Percentiles rank a stretch among this genome's conserved stretches.
Conservation (phyloP, 2,888 invertebrate species). For the Resseliella maxima region DNA sequence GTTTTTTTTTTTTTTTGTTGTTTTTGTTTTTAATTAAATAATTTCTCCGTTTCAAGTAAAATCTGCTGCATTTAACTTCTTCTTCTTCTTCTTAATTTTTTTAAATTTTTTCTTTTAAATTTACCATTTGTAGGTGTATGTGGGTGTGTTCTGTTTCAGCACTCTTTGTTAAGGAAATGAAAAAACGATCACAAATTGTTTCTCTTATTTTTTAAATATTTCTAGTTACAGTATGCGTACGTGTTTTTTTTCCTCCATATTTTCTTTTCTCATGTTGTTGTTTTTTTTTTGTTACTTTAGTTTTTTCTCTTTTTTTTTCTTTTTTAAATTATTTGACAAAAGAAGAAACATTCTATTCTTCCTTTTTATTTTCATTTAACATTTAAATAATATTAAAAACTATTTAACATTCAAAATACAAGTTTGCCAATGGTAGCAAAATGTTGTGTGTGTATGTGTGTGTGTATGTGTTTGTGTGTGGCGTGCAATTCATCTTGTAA, state of each 20-base stretch:
- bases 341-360: not conserved
- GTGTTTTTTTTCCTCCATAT: not conserved
- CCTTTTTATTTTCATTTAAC: not conserved
- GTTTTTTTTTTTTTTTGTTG: not conserved
- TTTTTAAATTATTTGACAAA: not conserved
- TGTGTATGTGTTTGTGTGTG: not conserved
- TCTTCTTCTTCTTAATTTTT: not conserved
- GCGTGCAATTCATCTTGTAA: not conserved
- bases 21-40: not conserved
- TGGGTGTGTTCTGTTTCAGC: constrained; percentile 32
- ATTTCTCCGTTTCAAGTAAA: not conserved
- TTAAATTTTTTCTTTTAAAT: not conserved
- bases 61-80: too few relatives aligned
- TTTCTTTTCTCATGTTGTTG: not conserved
- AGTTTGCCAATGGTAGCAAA: constrained; percentile 35
- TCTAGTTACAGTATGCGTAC: constrained; percentile 48
- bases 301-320: not conserved
- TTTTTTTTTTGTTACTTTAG: not conserved
- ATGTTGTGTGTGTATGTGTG: not conserved
- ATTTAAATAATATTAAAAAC: constrained; percentile 55
- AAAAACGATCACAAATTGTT: constrained; percentile 45
- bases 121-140: not conserved
- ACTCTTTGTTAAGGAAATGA: constrained; percentile 37
- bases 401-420: constrained; percentile 54
- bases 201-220: constrained; percentile 34